phyloP scores from a whole-genome alignment of 2,113 vertebrate genomes.

The Myxocyprinus asiaticus region DNA sequence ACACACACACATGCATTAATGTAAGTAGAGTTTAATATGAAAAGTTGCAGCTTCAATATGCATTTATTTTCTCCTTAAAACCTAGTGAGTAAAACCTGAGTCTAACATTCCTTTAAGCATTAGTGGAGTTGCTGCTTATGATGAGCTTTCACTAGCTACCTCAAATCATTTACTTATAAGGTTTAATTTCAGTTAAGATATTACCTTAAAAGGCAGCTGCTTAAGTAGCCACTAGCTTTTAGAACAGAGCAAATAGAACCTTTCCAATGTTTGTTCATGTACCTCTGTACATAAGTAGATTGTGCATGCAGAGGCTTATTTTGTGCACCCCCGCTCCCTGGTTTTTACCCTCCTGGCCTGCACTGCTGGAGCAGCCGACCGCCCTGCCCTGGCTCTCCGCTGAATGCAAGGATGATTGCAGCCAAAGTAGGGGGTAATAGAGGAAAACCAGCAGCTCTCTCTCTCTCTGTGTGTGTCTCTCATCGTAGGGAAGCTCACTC shows the following conservation, averaged over 20 bases:
- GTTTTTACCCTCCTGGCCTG: constrained; percentile 30
- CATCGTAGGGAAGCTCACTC: background rate
- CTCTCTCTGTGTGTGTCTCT: background rate
- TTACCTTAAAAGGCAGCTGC: too few species aligned
- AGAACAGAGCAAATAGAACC: too few species aligned
- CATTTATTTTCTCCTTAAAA: too few species aligned
- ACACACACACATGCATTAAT: background rate
- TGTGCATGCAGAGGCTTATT: background rate
- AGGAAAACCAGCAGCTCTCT: background rate
- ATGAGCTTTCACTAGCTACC: too few species aligned
- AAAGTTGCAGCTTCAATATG: background rate
- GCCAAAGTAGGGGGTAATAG: background rate
- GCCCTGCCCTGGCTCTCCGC: background rate
- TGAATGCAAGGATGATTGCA: constrained; percentile 28
- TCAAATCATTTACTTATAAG: too few species aligned
- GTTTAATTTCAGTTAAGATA: too few species aligned
- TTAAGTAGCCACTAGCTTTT: too few species aligned
- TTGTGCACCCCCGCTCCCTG: background rate
- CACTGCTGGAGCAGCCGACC: background rate
- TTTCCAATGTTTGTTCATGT: too few species aligned
- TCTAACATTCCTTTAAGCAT: too few species aligned
- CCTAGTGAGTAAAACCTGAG: too few species aligned
- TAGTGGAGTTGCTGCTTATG: too few species aligned
- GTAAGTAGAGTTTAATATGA: background rate
- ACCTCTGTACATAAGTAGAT: background rate